Conservation (phyloP, 2,888 invertebrate genomes). For the Cephus pygmeus region DNA sequence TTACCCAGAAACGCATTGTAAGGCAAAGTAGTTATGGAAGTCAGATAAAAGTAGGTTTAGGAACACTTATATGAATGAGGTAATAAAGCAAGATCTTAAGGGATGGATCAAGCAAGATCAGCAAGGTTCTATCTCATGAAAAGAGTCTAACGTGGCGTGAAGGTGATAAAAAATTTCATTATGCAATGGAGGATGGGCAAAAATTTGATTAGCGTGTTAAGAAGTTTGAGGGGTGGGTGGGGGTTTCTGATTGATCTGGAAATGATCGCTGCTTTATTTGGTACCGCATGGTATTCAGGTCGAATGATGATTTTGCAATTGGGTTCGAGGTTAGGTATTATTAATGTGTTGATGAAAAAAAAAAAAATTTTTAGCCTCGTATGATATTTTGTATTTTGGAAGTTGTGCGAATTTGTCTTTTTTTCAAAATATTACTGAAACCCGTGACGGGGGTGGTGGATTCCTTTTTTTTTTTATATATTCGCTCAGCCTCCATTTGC, state of each 20-base stretch:
- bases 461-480: neutral
- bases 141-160: neutral
- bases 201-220: neutral
- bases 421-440: neutral
- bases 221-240: no score
- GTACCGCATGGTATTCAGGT: neutral
- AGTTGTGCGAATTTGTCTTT: no score
- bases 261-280: neutral
- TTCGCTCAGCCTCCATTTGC: neutral
- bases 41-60: neutral
- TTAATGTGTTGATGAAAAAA: neutral
- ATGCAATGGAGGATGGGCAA: neutral
- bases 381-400: neutral
- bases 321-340: neutral
- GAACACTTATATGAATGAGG: neutral
- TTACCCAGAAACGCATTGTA: neutral
- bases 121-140: neutral
- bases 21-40: neutral
- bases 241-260: neutral
- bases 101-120: neutral
- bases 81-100: neutral
- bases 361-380: neutral
- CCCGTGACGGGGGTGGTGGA: neutral
- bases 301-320: neutral
- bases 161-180: neutral